Base-by-base conservation (phyloP, 2,113 vertebrate genomes). In the Aphelocoma coerulescens region DNA sequence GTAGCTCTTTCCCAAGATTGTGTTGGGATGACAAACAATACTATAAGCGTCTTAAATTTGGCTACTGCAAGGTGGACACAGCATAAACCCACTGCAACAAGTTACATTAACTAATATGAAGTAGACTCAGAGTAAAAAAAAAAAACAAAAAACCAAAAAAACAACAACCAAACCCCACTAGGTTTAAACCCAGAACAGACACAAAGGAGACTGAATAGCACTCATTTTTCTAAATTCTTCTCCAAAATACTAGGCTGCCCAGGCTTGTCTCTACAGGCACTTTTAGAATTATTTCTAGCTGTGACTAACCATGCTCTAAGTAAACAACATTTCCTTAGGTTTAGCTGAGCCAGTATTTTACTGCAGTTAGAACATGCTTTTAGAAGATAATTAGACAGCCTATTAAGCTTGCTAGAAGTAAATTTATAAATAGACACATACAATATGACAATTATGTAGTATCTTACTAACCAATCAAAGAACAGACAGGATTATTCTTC, bases 381-480 rank as follows among this genome's bases (percentile, higher is more conserved):
- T 30, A 32, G 46, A 82, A 79, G 46, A 44, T 15, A 77, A 65
- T 43, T 5, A 80, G 21, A 49, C 21, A 68, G 28, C 22, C 62
- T 51, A 84, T 66, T 57, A 85, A 78, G 28, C 44, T 94, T 66
- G 23, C 44, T 82, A 4, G 6, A 5, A 72, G 0, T 46, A 76
- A 66, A 33, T 54, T 80, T 67, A 30, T 46, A 37, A 23, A 73
- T 21, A 91, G 13, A 75, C 28, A 72, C 20, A 68, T 30, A 62
- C 20, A 72, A 10, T 9, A 58, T n/a, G 16, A 74, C 11, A 72
- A 30, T 55, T 35, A 37, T 1, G 37, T 41, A 49, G 68, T 52
- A 43, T 85, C 19, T 90, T 78, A 97, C 99, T 97, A 97, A 99
- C 99, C 99, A 88, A 99, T 99, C 93, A 99, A 98, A 62, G 96